Evolutionary conservation across 2,797 vertebrate genomes (phyloP).

Genomic region (Sylvia borin): DNA sequence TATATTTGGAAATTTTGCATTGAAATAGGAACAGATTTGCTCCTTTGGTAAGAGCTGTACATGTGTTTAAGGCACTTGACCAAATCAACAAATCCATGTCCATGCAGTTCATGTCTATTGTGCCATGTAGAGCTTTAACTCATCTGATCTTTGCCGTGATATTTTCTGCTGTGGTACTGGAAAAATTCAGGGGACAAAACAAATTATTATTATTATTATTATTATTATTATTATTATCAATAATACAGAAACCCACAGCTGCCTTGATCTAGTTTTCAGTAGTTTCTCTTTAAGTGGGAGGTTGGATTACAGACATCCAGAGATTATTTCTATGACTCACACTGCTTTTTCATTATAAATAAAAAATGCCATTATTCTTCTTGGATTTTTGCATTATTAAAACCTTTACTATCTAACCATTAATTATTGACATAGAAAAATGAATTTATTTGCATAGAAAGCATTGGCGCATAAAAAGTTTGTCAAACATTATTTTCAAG

Average conservation of each 20-base stretch:
- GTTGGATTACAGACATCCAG: neutral
- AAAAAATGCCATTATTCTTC: neutral
- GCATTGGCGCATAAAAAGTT: neutral
- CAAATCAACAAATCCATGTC: neutral
- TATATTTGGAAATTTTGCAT: neutral
- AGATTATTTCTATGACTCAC: neutral
- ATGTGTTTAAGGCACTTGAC: neutral
- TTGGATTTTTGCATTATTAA: neutral
- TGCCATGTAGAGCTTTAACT: neutral
- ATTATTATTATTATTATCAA: neutral
- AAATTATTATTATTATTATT: neutral
- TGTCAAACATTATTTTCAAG: neutral
- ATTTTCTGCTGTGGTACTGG: neutral
- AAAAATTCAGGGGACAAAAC: neutral
- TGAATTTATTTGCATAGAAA: neutral
- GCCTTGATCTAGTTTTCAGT: neutral
- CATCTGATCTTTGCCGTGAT: neutral
- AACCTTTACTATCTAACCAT: neutral
- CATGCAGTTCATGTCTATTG: neutral
- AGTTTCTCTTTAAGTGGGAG: neutral
- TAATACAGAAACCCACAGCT: neutral
- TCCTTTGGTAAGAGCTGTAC: neutral
- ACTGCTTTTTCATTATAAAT: neutral
- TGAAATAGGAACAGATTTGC: neutral
- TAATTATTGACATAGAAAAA: neutral